Conservation (phyloP, 2,888 invertebrate genomes). For the Hirtodrosophila alboralis region DNA sequence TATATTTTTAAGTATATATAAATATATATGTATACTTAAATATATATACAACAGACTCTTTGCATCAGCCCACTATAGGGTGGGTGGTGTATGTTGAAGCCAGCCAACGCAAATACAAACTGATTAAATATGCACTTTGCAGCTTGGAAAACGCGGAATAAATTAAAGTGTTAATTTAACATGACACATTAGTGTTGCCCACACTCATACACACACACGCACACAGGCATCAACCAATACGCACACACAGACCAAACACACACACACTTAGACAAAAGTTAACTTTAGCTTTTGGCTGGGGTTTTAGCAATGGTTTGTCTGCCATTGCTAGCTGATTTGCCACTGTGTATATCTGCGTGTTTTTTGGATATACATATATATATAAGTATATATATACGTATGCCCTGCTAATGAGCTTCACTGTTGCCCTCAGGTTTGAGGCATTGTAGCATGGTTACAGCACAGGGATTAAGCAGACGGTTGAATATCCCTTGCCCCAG, state of each 20-base stretch:
- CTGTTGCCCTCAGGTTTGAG: slow-evolving; percentile 43
- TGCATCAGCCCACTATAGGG: slow-evolving; percentile 11
- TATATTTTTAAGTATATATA: neutral
- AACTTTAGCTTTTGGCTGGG: slow-evolving; percentile 55
- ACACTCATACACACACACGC: slow-evolving; percentile 30
- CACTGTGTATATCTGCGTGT: slow-evolving; percentile 20
- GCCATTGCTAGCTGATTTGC: slow-evolving; percentile 38
- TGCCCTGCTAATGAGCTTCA: slow-evolving; percentile 65
- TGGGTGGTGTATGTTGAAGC: slow-evolving; percentile 26
- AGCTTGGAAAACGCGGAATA: slow-evolving; percentile 78
- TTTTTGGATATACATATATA: slow-evolving; percentile 14
- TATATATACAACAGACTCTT: slow-evolving; percentile 10
- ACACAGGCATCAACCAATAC: too few species aligned
- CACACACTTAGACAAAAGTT: slow-evolving; percentile 46
- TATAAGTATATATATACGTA: slow-evolving; percentile 24
- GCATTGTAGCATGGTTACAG: slow-evolving; percentile 39
- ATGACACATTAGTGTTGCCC: slow-evolving; percentile 78
- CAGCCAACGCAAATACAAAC: slow-evolving; percentile 71
- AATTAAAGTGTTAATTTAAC: slow-evolving; percentile 82
- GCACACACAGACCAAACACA: slow-evolving; percentile 21
- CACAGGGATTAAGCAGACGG: slow-evolving; percentile 55
- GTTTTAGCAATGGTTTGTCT: slow-evolving; percentile 47
- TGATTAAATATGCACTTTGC: slow-evolving; percentile 81
- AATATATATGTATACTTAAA: slow-evolving; percentile 2
- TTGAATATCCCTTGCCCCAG: slow-evolving; percentile 17